Percentiles rank a stretch among this genome's conserved stretches.
Evolutionary conservation across 2,797 vertebrate genomes (phyloP).

Genomic region (Halcyon chelicuti): DNA sequence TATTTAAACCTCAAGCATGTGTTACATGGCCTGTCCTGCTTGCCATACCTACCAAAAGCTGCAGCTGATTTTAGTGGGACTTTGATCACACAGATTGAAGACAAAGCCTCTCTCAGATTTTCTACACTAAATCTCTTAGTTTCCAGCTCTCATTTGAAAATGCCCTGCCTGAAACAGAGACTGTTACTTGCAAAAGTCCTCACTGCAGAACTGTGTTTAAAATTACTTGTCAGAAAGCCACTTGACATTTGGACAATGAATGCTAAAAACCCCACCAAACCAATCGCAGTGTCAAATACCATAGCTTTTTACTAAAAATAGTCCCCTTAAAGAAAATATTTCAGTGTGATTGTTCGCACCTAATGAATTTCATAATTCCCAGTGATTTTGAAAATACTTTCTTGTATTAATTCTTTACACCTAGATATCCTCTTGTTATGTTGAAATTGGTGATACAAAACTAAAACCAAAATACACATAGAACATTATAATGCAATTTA

Average conservation of each 20-base stretch:
- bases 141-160: neutral
- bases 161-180: neutral
- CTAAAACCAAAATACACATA: neutral
- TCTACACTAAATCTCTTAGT: neutral
- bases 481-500: constrained; percentile 3
- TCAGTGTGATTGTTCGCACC: neutral
- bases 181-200: neutral
- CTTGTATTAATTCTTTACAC: constrained; percentile 4
- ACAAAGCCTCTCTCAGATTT: neutral
- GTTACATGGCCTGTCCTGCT: neutral
- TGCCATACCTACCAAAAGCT: neutral
- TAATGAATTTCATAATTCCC: constrained; percentile 25
- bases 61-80: neutral
- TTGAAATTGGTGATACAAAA: neutral
- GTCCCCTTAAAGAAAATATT: neutral
- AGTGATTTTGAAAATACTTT: constrained; percentile 28
- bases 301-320: constrained; percentile 12
- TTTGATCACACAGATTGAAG: neutral
- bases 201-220: neutral
- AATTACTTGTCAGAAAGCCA: neutral
- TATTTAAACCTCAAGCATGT: neutral
- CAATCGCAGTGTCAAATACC: neutral
- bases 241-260: neutral
- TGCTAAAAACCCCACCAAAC: neutral
- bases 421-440: neutral